These are phyloP conservation scores for Nicator chloris DNA, from an alignment of 2,113 vertebrate species.

Conservation along the genomic window DNA sequence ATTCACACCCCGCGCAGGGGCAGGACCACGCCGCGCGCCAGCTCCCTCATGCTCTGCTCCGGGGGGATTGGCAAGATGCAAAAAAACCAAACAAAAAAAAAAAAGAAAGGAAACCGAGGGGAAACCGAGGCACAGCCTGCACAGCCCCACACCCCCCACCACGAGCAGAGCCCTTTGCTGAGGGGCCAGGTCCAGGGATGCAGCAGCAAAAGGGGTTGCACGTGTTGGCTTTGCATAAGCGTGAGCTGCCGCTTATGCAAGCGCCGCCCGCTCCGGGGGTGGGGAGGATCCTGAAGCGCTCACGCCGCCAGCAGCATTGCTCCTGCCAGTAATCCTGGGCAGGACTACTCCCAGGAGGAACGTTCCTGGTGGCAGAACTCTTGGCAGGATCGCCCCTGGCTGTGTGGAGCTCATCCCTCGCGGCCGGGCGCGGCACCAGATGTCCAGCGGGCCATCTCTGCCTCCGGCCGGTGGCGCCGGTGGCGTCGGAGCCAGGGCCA, in stretches of 20 bases:
- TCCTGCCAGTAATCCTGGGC: neutral
- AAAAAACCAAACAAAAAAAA: neutral
- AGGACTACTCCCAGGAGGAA: neutral
- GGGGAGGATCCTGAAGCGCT: conserved; percentile 22
- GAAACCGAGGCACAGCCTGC: neutral
- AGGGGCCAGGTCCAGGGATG: neutral
- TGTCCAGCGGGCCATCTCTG: conserved; percentile 57
- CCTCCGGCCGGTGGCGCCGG: conserved; percentile 13
- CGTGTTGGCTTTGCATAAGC: conserved; percentile 44
- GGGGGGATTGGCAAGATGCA: neutral
- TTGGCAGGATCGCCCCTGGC: conserved; percentile 27
- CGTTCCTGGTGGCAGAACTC: neutral
- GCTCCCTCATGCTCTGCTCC: conserved; percentile 22
- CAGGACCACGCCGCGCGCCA: neutral
- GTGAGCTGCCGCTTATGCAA: conserved; percentile 16
- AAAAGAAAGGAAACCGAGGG: neutral
- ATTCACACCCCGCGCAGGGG: rapidly evolving
- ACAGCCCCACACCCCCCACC: neutral
- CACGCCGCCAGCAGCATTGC: neutral
- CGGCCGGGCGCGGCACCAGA: conserved; percentile 16
- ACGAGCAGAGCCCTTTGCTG: neutral
- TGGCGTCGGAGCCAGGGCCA: conserved; percentile 30
- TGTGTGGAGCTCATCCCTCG: neutral
- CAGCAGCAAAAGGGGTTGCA: neutral
- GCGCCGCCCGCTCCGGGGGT: neutral